These are phyloP conservation scores for Catostylus mosaicus DNA, from an alignment of 30 jellyfish, hydroid and myxozoan species.

Conservation along the genomic window DNA sequence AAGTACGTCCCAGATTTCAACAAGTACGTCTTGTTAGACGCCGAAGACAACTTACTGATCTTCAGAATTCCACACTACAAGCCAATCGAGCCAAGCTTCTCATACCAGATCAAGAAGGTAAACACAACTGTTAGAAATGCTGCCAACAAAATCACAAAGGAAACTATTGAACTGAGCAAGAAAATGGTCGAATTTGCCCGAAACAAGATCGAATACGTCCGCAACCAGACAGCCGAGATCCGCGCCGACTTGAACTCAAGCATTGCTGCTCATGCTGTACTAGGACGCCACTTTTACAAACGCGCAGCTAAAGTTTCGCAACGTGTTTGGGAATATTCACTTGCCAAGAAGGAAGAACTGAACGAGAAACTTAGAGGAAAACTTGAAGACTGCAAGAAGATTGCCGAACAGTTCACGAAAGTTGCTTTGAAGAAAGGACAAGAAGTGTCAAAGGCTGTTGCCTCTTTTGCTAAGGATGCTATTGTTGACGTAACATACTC, in stretches of 20 bases:
- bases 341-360: conserved; percentile 3
- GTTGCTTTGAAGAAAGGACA: conserved; percentile 49
- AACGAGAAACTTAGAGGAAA: conserved; percentile 26
- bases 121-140: conserved; percentile 54
- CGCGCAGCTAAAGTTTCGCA: conserved; percentile 46
- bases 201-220: conserved; percentile 51
- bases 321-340: conserved; percentile 36
- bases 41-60: conserved; percentile 59
- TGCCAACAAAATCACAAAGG: conserved; percentile 49
- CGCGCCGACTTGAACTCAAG: conserved; percentile 76
- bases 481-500: conserved; percentile 70
- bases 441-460: conserved; percentile 37
- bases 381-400: conserved; percentile 23
- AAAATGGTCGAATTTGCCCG: conserved; percentile 39
- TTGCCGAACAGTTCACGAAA: conserved; percentile 28
- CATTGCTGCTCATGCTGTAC: conserved; percentile 59
- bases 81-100: conserved; percentile 82
- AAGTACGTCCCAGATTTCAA: conserved; percentile 67
- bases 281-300: conserved; percentile 61
- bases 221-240: conserved; percentile 80
- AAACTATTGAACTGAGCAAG: conserved; percentile 31
- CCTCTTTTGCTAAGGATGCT: conserved; percentile 47
- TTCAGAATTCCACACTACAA: conserved; percentile 71
- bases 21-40: conserved; percentile 82
- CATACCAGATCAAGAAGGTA: conserved; percentile 54